Evolutionary conservation across 2,113 vertebrate genomes (phyloP).

Genomic region (Plecotus auritus): DNA sequence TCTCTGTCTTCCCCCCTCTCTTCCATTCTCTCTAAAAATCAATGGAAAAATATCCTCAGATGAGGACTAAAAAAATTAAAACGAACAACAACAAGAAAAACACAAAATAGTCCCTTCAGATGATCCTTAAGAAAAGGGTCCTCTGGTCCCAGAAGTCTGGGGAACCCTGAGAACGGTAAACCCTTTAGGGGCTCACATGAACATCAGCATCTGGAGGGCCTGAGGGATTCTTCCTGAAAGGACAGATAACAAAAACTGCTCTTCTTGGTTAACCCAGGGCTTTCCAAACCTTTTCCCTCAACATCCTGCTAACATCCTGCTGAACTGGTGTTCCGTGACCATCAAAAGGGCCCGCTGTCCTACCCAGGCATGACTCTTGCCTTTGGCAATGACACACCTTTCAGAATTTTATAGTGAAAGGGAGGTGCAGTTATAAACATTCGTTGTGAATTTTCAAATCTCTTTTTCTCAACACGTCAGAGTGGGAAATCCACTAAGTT

Average conservation of each 20-base stretch:
- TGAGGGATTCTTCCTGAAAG: not conserved
- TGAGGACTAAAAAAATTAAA: too few species aligned
- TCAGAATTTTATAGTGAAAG: not conserved
- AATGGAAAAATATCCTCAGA: too few species aligned
- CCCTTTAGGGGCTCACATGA: not conserved
- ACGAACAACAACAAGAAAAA: too few species aligned
- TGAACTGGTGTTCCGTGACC: not conserved
- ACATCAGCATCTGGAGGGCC: not conserved
- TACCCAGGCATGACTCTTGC: too few species aligned
- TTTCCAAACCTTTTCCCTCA: not conserved
- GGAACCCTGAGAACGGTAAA: not conserved
- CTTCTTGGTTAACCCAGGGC: not conserved
- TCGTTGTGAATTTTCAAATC: not conserved
- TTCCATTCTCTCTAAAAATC: too few species aligned
- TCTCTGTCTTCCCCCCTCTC: too few species aligned
- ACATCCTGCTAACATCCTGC: accelerated
- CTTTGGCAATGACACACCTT: not conserved
- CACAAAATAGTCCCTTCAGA: not conserved
- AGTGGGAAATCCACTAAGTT: not conserved
- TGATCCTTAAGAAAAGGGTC: not conserved
- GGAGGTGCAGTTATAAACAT: not conserved
- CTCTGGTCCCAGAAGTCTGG: not conserved
- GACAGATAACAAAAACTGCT: not conserved
- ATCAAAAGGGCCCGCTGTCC: not conserved
- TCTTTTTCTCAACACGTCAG: not conserved